Evolutionary conservation across 1,140 invertebrate species (phyloP), one percentile per base, ranked within the genome.

Genomic region (Drosophila mauritiana): DNA sequence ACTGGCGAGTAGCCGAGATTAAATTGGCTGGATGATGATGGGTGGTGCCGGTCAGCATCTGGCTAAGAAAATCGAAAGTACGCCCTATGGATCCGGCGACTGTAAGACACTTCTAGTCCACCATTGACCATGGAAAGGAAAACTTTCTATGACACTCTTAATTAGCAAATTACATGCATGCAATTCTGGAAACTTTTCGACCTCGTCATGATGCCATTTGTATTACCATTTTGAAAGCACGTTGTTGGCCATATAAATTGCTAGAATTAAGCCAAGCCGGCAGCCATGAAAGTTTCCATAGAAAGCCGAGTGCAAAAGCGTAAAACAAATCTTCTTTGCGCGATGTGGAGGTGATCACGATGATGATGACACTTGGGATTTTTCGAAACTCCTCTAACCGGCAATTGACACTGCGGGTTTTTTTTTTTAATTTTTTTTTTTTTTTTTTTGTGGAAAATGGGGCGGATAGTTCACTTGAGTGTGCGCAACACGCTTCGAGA

Each of bases 401-500:
- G 57, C 49, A 70, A 54, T 45, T 56, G 42, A 43, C 43, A 39
- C 59, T 25, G 37, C 1, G 22, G 13, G 42, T 15, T 5, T 13
- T 31, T 31, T 27, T 27, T 27, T 31, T n/a, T n/a, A n/a, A n/a
- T n/a, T n/a, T 27, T 27, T 27, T 27, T 8, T 31, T 7, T 31
- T 7, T 2, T 7, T 31, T 31, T 31, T 31, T 31, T n/a, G 11
- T 20, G 42, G 55, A 68, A 55, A 52, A 67, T 65, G 48, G 53
- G 77, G 48, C 53, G 56, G 76, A 15, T 20, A 17, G 55, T 20
- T 15, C 17, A 2, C 4, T 12, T 62, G 59, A 42, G 45, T 43
- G 31, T 51, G 45, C 43, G 54, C 64, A 62, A 77, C 65, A 78
- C 78, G 79, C 72, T 83, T 73, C 61, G 82, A 88, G 84, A 88